Percentiles rank a stretch among this genome's conserved stretches.
Evolutionary conservation across 2,797 vertebrate species (phyloP).

Genomic region (Sylvilagus floridanus): DNA sequence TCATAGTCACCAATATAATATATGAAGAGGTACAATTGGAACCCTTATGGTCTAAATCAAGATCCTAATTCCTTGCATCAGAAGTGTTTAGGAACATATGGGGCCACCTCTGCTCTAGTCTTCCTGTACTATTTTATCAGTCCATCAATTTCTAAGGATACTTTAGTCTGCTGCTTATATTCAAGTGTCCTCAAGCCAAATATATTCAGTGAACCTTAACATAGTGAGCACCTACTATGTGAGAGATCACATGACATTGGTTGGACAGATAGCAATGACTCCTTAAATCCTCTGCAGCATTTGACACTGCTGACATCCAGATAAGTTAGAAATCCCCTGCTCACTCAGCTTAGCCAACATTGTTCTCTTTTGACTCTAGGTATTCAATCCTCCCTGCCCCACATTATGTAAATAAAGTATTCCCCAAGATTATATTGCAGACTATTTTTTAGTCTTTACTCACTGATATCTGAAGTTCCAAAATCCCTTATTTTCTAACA

Average conservation of each 20-base stretch:
- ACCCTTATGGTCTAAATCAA: background rate
- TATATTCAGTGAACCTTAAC: background rate
- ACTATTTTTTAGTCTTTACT: too few species aligned
- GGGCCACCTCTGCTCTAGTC: background rate
- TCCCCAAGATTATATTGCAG: background rate
- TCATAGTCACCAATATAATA: background rate
- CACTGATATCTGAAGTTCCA: background rate
- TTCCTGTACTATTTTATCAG: background rate
- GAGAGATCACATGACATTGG: background rate
- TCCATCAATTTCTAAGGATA: background rate
- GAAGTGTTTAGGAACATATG: fast-evolving
- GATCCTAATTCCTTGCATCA: background rate
- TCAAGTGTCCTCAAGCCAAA: background rate
- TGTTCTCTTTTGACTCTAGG: background rate
- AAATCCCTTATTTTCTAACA: background rate
- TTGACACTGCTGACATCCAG: background rate
- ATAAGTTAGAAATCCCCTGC: background rate
- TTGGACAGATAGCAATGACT: background rate
- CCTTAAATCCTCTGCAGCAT: background rate
- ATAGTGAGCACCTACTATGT: background rate
- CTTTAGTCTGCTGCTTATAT: background rate
- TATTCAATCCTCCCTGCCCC: too few species aligned
- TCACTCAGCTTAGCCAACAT: background rate
- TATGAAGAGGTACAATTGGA: background rate
- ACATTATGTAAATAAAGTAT: background rate